These are phyloP conservation scores for Unio pictorum DNA, from an alignment of 2,888 invertebrate genomes.

Conservation along the genomic window DNA sequence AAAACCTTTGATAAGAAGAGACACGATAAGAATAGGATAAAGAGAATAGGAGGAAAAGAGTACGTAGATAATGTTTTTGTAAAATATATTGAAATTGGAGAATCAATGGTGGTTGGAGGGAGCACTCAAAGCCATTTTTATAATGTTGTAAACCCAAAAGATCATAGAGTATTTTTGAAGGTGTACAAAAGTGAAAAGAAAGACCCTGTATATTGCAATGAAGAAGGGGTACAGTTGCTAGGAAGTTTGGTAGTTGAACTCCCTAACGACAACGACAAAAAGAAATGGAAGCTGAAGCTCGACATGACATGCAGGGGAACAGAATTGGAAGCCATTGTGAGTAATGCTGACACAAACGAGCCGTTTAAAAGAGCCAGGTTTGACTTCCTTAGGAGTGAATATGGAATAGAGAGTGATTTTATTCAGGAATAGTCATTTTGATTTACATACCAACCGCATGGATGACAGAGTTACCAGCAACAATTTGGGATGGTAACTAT, in stretches of 20 bases:
- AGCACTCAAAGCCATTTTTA: conserved; percentile 11
- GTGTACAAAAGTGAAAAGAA: conserved; percentile 21
- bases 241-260: conserved; percentile 21
- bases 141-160: conserved; percentile 15
- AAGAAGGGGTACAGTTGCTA: conserved; percentile 16
- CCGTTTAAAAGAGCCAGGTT: too few relatives aligned
- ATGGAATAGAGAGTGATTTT: too few relatives aligned
- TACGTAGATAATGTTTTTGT: conserved; percentile 27
- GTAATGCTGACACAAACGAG: too few relatives aligned
- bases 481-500: too few relatives aligned
- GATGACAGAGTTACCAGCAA: too few relatives aligned
- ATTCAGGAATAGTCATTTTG: too few relatives aligned
- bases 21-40: conserved; percentile 9
- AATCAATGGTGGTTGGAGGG: conserved; percentile 21
- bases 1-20: conserved; percentile 10
- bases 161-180: conserved; percentile 23
- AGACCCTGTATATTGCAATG: conserved; percentile 27
- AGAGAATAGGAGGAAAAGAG: conserved; percentile 12
- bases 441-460: too few relatives aligned
- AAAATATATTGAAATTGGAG: conserved; percentile 23
- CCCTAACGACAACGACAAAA: conserved; percentile 4
- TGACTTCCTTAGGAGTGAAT: too few relatives aligned
- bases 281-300: conserved; percentile 11
- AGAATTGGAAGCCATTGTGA: conserved; percentile 24
- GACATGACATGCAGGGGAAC: conserved; percentile 31